Evolutionary conservation across 2,113 vertebrate genomes (phyloP), one percentile per base, ranked within the genome.

Genomic region (Nothobranchius kuhntae): DNA sequence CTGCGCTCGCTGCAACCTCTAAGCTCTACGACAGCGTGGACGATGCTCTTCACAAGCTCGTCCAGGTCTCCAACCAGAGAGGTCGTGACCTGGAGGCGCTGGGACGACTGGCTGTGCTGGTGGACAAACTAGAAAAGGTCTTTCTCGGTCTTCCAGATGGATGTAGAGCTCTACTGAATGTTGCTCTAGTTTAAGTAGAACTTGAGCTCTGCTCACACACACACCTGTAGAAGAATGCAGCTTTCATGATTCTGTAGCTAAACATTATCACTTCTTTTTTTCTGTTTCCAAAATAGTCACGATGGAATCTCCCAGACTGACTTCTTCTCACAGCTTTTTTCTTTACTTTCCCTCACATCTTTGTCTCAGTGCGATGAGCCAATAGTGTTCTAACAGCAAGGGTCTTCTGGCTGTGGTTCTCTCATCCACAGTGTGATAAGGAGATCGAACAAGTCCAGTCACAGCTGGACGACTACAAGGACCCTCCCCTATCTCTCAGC

Each of bases 31-130:
- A 94, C 84, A 88, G 92, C 46, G 94, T 96, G 65, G 96, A 97
- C 0, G 94, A 97, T 38, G 94, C 94, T 15, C 93, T 97, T n/a
- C 96, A 97, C 40, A 86, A 90, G 8, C 93, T 97, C 0, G 96
- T 96, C 35, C 92, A 88, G 2, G 87, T 94, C 68, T 96, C 95
- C 84, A 97, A 97, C 85, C 91, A 91, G 65, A 93, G 91, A 0
- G 92, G 94, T 7, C 91, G 92, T 3, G 89, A 93, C 58, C 91
- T 95, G 82, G 95, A 96, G 9, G 87, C 89, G 0, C 90, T 93
- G 17, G 81, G 91, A 36, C 79, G 89, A 46, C 87, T 93, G 30
- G 90, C 90, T 0, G 63, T 77, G 9, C 81, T 89, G 46, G 91
- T 81, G 67, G 81, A 91, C 38, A 90, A 75, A 80, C 90, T 95